Evolutionary conservation across 2,797 vertebrate species (phyloP), one percentile per base, ranked within the genome.

Genomic region (Chromobotia macracanthus): DNA sequence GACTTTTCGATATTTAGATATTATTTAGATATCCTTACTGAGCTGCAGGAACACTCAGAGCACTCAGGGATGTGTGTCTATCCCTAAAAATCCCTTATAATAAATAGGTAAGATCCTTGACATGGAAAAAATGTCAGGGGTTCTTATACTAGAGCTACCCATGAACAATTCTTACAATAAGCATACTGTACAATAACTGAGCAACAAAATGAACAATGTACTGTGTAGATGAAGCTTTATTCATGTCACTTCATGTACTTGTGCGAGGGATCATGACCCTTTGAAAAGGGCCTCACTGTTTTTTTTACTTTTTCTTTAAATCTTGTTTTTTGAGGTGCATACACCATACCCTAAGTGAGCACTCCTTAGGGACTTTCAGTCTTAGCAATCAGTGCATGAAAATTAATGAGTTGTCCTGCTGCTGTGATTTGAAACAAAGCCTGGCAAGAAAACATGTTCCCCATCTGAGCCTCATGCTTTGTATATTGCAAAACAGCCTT

Each of bases 321-420:
- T 77, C 72, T 46, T 82, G 81, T 78, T 67, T 64, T 55, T 70
- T 51, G 73, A 50, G 50, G 68, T 83, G 80, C 80, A 65, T 61
- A 73, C 64, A 76, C 56, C 65, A 65, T 69, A 70, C 71, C 61
- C 70, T 56, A 82, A 80, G 65, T 65, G 21, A 71, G 35, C 8
- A 48, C 68, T 80, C 67, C 48, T 51, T 9, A 25, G 73, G 79
- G 53, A 79, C 65, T 74, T 77, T 28, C 46, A 60, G 56, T 71
- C 61, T 79, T 70, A 69, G 65, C 63, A 82, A 84, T 81, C 75
- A 78, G 58, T 83, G 67, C 77, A 56, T 66, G 74, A 83, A 69
- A 87, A 79, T 82, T 79, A 85, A 84, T 85, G 56, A 85, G 72
- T 35, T 66, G 68, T 78, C 71, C 75, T 82, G 77, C 65, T 78